phyloP scores from a whole-genome alignment of 2,113 vertebrate species.

The Erpornis zantholeuca region DNA sequence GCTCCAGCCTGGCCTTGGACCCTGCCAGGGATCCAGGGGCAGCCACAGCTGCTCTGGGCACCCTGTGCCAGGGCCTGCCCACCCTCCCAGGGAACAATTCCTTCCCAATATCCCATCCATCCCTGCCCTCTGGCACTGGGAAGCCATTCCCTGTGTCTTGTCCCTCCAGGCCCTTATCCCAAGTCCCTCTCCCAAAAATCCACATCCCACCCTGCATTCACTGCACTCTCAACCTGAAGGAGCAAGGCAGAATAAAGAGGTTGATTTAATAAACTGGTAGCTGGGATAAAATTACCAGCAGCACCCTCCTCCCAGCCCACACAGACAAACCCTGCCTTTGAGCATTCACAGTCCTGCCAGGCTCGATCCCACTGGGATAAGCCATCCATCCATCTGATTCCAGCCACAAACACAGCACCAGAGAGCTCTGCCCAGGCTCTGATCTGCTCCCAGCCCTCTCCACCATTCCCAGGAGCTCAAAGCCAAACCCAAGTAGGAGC shows the following conservation, averaged over 20 bases:
- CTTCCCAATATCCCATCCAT: not conserved
- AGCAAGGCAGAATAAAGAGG: not conserved
- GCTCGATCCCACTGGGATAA: not conserved
- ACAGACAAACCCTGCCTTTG: not conserved
- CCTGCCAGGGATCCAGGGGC: not conserved
- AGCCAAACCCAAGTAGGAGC: not conserved
- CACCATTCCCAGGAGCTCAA: not conserved
- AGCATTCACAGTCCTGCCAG: not conserved
- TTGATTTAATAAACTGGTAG: not conserved
- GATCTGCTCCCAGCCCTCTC: not conserved
- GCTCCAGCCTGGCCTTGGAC: rapidly evolving
- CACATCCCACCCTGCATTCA: rapidly evolving
- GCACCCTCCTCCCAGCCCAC: not conserved
- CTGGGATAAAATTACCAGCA: not conserved
- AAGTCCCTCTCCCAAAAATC: not conserved
- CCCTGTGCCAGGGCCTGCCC: not conserved
- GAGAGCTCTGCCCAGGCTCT: not conserved
- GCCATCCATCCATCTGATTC: not conserved
- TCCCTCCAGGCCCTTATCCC: rapidly evolving
- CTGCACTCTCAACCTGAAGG: not conserved
- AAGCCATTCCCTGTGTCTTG: not conserved
- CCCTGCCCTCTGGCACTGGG: not conserved
- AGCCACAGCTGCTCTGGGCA: not conserved
- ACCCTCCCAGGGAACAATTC: not conserved
- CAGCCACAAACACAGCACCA: not conserved